Evolutionary conservation across 2,797 vertebrate genomes (phyloP), one percentile per base, ranked within the genome.

Genomic region (Eleutherodactylus coqui): DNA sequence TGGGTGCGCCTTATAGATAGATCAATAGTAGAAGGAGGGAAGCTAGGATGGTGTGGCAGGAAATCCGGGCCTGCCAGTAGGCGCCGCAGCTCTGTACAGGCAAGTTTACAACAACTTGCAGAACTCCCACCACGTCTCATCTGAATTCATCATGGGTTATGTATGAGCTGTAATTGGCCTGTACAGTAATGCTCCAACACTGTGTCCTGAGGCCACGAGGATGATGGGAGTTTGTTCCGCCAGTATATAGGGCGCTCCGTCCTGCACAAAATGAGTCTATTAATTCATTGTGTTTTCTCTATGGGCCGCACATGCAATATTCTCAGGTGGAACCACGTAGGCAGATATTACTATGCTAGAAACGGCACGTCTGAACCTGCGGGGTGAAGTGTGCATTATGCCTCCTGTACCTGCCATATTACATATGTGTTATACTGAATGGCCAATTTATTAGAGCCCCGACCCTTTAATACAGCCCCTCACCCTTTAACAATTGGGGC

Each of bases 121-220:
- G 64, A 43, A 43, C 67, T 41, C 36, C 67, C 67, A 70, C 67
- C 67, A 70, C 21, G 67, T 70, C 21, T 41, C 36, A 70, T 43
- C 67, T 70, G 67, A 70, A 19, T 41, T 41, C 36, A 41, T 41
- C 1, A 3, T n/a, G n/a, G 2, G 58, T 29, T 29, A 6, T 32
- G 27, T 29, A 5, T 8, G 4, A 4, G 6, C 11, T 34, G 64
- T 38, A 21, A 41, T 34, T 67, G 62, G 16, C 32, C 62, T 7
- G 62, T 17, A 67, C 32, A 19, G 62, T 10, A 36, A 38, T 69
- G 19, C 24, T 69, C 21, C 34, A 0, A 8, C 67, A 38, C 0
- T 67, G 62, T 38, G 34, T 69, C 67, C 34, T 43, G 36, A 24
- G 76, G 55, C 21, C 53, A 16, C n/a, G n/a, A n/a, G 17, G 21